phyloP scores from a whole-genome alignment of 53 echinoderm and acorn worm genomes.

The Holothuria leucospilota region DNA sequence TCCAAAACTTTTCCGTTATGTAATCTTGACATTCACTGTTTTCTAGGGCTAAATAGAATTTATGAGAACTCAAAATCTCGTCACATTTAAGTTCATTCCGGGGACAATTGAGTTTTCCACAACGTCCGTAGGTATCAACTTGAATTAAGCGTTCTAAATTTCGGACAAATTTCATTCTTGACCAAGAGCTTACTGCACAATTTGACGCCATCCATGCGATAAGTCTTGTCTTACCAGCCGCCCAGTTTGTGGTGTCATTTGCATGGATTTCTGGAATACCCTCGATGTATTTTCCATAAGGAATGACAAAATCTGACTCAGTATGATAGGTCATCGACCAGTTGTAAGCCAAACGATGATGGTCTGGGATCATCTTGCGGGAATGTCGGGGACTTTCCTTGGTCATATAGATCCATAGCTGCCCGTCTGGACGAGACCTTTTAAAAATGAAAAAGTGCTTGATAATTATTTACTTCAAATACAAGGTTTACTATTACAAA shows the following conservation, averaged over 20 bases:
- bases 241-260: slow-evolving; percentile 47
- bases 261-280: slow-evolving; percentile 2
- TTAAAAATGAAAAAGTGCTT: background rate
- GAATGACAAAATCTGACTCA: slow-evolving; percentile 59
- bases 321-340: slow-evolving; percentile 73
- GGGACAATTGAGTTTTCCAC: slow-evolving; percentile 68
- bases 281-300: slow-evolving; percentile 71
- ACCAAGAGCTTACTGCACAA: slow-evolving; percentile 76
- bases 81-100: slow-evolving; percentile 33
- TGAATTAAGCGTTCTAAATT: slow-evolving; percentile 60
- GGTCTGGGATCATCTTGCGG: background rate
- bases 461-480: no score
- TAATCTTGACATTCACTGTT: slow-evolving; percentile 79
- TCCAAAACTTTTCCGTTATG: slow-evolving; percentile 85
- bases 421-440: slow-evolving; percentile 15
- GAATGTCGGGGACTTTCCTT: slow-evolving; percentile 9
- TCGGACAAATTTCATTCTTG: slow-evolving; percentile 65
- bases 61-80: slow-evolving; percentile 64
- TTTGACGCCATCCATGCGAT: slow-evolving; percentile 83
- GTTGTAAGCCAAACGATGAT: slow-evolving; percentile 44
- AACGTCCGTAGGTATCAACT: slow-evolving; percentile 71
- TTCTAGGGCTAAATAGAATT: slow-evolving; percentile 83
- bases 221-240: slow-evolving; percentile 61
- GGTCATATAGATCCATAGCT: slow-evolving; percentile 28
- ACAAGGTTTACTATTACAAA: no score